These are phyloP conservation scores for Tethya wilhelma DNA, from an alignment of 37 sponge, comb jelly and placozoan species.

Conservation along the genomic window DNA sequence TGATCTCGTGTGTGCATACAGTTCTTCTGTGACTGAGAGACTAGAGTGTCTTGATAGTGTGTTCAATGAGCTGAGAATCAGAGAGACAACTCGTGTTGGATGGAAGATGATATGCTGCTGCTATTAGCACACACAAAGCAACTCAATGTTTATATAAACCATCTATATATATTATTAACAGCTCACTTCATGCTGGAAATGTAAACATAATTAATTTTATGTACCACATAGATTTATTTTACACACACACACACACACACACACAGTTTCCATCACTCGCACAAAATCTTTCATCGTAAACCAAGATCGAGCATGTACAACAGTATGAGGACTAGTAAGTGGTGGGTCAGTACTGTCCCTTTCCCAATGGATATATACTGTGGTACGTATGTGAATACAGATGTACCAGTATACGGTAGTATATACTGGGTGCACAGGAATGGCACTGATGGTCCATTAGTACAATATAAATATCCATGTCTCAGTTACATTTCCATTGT, in stretches of 20 bases:
- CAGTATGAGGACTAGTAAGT: slow-evolving; percentile 10
- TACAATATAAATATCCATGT: no score
- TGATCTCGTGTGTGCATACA: neutral
- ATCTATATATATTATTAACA: no score
- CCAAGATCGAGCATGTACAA: slow-evolving; percentile 48
- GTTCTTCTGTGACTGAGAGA: neutral
- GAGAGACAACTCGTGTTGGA: neutral
- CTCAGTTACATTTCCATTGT: neutral
- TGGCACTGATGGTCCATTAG: no score
- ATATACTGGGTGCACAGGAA: no score
- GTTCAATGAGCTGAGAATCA: slow-evolving; percentile 2
- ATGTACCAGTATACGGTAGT: neutral
- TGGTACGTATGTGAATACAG: neutral
- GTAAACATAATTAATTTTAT: no score
- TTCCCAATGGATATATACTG: slow-evolving; percentile 44
- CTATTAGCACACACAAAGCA: no score
- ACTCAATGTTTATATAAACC: neutral
- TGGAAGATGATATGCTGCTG: slow-evolving; percentile 29
- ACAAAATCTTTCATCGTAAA: slow-evolving; percentile 13
- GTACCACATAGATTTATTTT: neutral
- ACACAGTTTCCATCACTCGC: slow-evolving; percentile 16
- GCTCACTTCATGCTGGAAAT: no score
- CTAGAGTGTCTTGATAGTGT: slow-evolving; percentile 13
- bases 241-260: neutral
- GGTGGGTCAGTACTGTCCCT: slow-evolving; percentile 55